Evolutionary conservation across 2,113 vertebrate genomes (phyloP), one percentile per base, ranked within the genome.

Genomic region (Prionailurus viverrinus): DNA sequence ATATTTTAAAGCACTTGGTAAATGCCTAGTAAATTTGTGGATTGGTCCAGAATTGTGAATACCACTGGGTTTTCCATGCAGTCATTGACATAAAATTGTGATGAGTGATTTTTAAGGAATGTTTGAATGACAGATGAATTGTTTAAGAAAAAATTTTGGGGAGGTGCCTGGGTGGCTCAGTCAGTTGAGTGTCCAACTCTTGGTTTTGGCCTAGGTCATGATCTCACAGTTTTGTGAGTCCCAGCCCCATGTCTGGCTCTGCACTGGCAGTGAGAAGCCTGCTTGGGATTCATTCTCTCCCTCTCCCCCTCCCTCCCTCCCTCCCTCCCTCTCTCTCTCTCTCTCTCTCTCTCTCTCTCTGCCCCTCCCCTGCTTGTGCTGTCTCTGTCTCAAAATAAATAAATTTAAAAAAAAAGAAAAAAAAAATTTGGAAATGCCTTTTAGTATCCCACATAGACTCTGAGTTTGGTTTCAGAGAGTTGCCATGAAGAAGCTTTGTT

Each of bases 391-490:
- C 58, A 61, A 61, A 61, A 61, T 61, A 61, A 61, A 23, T 61
- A 61, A 61, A 61, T 21, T 23, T 23, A 0, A 61, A 61, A 87
- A 82, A 76, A 21, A 66, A 81, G 39, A 23, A 61, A 23, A 87
- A 66, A 81, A 48, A 53, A 58, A 5, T 93, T 51, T 63, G 29
- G 2, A 91, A 82, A 25, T 94, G 23, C 36, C n/a, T 41, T 90
- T 96, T 90, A 79, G 63, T 90, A 23, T 85, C 71, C 21, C 53
- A 23, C 51, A 29, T 41, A 73, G 81, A 91, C 55, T 96, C 33
- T 86, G 55, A 91, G 4, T 6, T 80, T 86, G 80, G 10, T 94
- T 94, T 96, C 53, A 45, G 63, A 83, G 80, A 71, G 7, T 63
- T 71, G 63, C 71, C 53, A 14, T 90, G 33, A 93, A 92, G 31